Evolutionary conservation across 1,140 invertebrate genomes (phyloP), one percentile per base, ranked within the genome.

Genomic region (Laodelphax striatellus): DNA sequence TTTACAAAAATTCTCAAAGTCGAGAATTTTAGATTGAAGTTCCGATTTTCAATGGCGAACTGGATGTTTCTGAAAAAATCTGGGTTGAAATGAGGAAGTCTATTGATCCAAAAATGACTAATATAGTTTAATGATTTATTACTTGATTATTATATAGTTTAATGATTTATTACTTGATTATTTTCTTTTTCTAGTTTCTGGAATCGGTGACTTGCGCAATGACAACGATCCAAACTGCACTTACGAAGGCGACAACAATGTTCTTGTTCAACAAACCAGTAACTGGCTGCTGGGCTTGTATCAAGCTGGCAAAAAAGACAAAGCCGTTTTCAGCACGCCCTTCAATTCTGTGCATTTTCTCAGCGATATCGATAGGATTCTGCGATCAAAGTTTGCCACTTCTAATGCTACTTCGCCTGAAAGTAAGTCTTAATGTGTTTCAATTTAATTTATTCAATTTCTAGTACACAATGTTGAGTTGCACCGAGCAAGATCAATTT

Each of bases 231-330:
- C 92, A 0, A 92, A 90, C 65, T 87, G 87, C 64, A 97, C 94
- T 0, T 97, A 96, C 68, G 94, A 98, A 77, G 95, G 94, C 5
- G 94, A 98, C 73, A 96, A 95, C 75, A 94, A 94, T 74, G 92
- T 98, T 43, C 77, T 98, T 6, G 81, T 93, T 10, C 94, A 97
- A 70, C 95, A 98, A 79, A 85, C 92, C 0, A 91, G 88, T 70
- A 97, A 97, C 72, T 92, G 88, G 86, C 75, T 94, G 5, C 58
- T 68, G 5, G 54, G 63, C 38, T 59, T 66, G 11, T 68, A 19
- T 19, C 16, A 66, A 63, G 55, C 63, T 22, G 62, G 58, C 46
- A 63, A 58, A 55, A 57, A 64, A 59, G 24, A 57, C 41, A 17
- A 34, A 43, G 31, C 41, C 52, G 46, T 44, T 68, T 94, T 31